These are phyloP conservation scores for Antitype chi DNA, from an alignment of 2,888 invertebrate species.

Conservation along the genomic window DNA sequence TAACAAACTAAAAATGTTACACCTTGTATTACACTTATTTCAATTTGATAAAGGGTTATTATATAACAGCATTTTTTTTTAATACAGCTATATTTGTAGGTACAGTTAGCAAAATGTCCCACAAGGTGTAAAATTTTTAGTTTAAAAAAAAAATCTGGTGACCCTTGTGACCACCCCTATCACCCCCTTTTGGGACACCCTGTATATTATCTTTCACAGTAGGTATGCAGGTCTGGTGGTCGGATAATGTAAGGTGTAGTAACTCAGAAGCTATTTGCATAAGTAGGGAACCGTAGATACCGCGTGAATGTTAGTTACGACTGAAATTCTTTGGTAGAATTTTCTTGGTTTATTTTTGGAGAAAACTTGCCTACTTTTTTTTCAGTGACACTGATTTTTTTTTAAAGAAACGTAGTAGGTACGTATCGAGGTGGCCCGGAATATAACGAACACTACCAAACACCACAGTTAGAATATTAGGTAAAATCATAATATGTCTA, in stretches of 20 bases:
- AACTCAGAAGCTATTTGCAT: slow-evolving; percentile 36
- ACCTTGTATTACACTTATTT: too few species aligned
- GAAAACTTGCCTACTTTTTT: background rate
- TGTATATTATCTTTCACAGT: background rate
- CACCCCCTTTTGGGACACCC: too few species aligned
- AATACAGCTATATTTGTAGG: too few species aligned
- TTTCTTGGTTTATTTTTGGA: slow-evolving; percentile 6
- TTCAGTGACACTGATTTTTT: background rate
- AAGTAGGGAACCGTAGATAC: slow-evolving; percentile 18
- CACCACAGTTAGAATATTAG: background rate
- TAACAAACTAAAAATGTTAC: too few species aligned
- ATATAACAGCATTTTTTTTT: too few species aligned
- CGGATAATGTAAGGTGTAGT: slow-evolving; percentile 11
- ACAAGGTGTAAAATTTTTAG: too few species aligned
- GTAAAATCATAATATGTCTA: background rate
- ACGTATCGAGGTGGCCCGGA: background rate
- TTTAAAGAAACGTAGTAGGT: background rate
- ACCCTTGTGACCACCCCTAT: too few species aligned
- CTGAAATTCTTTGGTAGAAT: slow-evolving; percentile 6
- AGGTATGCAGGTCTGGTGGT: background rate
- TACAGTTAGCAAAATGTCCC: too few species aligned
- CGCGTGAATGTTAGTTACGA: background rate
- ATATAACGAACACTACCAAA: background rate
- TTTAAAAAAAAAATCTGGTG: too few species aligned
- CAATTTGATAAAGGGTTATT: too few species aligned